These are phyloP conservation scores for Panulirus ornatus DNA, from an alignment of 1,140 invertebrate species.

Conservation along the genomic window DNA sequence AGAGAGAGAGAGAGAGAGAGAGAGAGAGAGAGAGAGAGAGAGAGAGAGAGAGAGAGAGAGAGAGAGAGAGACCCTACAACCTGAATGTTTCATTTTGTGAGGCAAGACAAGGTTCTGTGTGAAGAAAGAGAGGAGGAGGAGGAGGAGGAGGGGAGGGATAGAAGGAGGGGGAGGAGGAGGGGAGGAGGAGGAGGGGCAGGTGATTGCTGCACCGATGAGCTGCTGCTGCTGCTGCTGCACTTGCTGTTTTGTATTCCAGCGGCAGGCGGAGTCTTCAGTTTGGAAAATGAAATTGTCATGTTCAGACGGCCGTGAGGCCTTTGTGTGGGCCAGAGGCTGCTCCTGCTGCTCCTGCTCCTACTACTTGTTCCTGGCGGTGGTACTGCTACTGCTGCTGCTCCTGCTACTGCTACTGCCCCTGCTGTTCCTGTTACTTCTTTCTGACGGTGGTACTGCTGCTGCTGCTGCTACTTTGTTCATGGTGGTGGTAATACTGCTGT, in stretches of 20 bases:
- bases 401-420: neutral
- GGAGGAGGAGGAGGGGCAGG: neutral
- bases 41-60: neutral
- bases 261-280: constrained; percentile 44
- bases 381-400: neutral
- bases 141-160: neutral
- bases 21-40: neutral
- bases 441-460: neutral
- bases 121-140: neutral
- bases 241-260: constrained; percentile 61
- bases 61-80: neutral
- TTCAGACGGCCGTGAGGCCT: constrained; percentile 48
- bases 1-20: neutral
- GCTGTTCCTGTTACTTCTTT: neutral
- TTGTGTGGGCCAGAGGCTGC: neutral
- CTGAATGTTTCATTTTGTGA: neutral
- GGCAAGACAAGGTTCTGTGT: no score
- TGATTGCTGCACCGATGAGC: constrained; percentile 31
- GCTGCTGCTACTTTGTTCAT: neutral
- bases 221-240: constrained; percentile 38
- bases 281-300: constrained; percentile 66
- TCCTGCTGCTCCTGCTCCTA: neutral
- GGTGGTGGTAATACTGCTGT: no score
- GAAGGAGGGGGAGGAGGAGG: neutral
- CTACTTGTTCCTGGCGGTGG: neutral